Conservation (phyloP, 2,797 vertebrate species). For the Netta rufina region DNA sequence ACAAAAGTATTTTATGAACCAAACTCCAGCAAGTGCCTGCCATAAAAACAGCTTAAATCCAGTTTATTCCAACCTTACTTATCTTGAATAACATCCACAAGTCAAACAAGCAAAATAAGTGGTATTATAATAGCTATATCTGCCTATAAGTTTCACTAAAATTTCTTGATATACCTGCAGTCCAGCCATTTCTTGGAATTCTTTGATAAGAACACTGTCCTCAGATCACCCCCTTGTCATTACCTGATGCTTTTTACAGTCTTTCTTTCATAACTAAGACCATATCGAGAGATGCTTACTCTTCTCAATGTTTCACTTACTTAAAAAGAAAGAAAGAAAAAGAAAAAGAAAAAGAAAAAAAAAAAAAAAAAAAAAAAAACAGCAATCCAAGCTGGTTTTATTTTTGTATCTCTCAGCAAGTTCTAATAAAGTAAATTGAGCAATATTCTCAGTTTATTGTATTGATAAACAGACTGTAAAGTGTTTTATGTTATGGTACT, state of each 20-base stretch:
- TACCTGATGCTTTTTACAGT: slow-evolving; percentile 8
- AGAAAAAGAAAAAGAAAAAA: background rate
- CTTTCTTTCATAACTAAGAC: background rate
- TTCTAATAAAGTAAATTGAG: slow-evolving; percentile 71
- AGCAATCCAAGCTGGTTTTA: slow-evolving; percentile 46
- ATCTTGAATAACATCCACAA: background rate
- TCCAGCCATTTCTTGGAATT: background rate
- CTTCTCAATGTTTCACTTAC: background rate
- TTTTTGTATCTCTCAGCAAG: slow-evolving; percentile 68
- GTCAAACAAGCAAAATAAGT: background rate
- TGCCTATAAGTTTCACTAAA: background rate
- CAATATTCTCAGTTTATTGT: slow-evolving; percentile 67
- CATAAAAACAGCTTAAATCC: background rate
- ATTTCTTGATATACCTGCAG: background rate
- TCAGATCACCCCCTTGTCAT: slow-evolving; percentile 6
- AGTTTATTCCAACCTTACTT: background rate
- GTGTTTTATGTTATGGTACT: slow-evolving; percentile 53
- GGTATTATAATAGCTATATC: background rate
- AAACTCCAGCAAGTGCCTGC: background rate
- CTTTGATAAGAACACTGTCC: background rate
- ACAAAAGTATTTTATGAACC: slow-evolving; percentile 8
- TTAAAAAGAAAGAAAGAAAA: background rate
- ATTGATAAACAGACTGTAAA: slow-evolving; percentile 72
- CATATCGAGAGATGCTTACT: background rate
- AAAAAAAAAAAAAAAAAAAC: too few species aligned